A percentile compares a stretch with the other conserved stretches of the same genome.
These are phyloP conservation scores for Diarsia brunnea DNA, from an alignment of 2,888 invertebrate genomes.

Conservation along the genomic window DNA sequence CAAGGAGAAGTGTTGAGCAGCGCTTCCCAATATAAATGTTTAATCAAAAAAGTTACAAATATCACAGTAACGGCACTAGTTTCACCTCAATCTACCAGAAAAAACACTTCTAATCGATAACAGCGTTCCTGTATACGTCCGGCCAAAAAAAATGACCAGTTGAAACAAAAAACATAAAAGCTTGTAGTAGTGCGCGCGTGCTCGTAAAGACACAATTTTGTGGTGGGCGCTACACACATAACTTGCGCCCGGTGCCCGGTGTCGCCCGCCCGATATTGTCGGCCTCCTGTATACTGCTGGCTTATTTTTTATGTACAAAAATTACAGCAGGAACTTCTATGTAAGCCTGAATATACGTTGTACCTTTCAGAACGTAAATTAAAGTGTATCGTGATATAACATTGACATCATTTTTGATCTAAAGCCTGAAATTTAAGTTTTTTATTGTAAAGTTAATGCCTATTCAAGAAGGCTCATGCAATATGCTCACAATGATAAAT, in stretches of 20 bases:
- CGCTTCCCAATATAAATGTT: not conserved
- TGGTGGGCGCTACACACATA: constrained; percentile 69
- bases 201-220: constrained; percentile 66
- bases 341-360: not conserved
- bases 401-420: not conserved
- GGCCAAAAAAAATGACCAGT: constrained; percentile 38
- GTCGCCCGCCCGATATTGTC: constrained; percentile 58
- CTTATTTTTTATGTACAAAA: constrained; percentile 54
- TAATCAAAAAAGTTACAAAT: not conserved
- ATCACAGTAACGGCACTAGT: not conserved
- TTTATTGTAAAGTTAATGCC: not conserved
- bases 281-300: constrained; percentile 45
- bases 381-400: not conserved
- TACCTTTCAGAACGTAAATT: not conserved
- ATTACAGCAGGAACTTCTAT: constrained; percentile 16
- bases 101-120: constrained; percentile 23
- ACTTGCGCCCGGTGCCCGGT: constrained; percentile 67
- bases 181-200: constrained; percentile 46
- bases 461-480: not conserved
- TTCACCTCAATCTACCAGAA: not conserved
- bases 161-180: constrained; percentile 57
- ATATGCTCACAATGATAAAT: not conserved
- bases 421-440: not conserved
- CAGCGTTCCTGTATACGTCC: constrained; percentile 11
- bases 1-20: not conserved